Percentiles rank a stretch among this genome's conserved stretches.
phyloP scores from a whole-genome alignment of 1,140 invertebrate genomes.

The Bombyx mori region ASM3026992v2 NC_085122.1:6650001-6650500 shows the following conservation, averaged over 20 bases:
- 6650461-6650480: constrained; percentile 33
- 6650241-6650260: constrained; percentile 30
- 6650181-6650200: constrained; percentile 1
- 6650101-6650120: constrained; percentile 11
- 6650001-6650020: constrained; percentile 54
- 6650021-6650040: constrained; percentile 45
- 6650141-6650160: constrained; percentile 48
- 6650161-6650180: constrained; percentile 1
- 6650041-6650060: constrained; percentile 37
- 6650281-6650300: constrained; percentile 15
- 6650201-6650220: constrained; percentile 2
- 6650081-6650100: constrained; percentile 24
- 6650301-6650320: constrained; percentile 21
- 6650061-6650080: constrained; percentile 22
- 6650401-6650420: constrained; percentile 24
- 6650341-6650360: constrained; percentile 54
- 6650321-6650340: constrained; percentile 19
- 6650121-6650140: constrained; percentile 12
- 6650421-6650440: constrained; percentile 21
- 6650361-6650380: constrained; percentile 26
- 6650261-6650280: constrained; percentile 23
- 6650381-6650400: constrained; percentile 26
- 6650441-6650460: constrained; percentile 24
- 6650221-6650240: constrained; percentile 15
- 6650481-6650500: constrained; percentile 23